phyloP scores from a whole-genome alignment of 2,888 invertebrate genomes.

The Schizotus pectinicornis region DNA sequence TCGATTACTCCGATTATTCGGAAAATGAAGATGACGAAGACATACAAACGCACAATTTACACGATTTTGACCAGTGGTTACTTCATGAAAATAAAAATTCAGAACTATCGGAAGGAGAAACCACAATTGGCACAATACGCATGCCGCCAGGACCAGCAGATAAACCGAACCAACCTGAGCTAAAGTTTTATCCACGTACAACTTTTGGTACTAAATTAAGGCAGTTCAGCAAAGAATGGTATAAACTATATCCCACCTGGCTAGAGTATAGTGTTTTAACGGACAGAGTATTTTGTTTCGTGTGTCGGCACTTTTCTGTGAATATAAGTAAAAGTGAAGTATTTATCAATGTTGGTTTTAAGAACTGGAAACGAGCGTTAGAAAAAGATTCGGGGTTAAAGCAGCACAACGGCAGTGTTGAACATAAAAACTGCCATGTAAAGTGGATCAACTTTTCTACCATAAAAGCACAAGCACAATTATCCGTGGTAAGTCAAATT shows the following conservation, averaged over 20 bases:
- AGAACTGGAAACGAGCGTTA: conserved; percentile 9
- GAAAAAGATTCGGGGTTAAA: conserved; percentile 2
- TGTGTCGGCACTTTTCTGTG: too few species aligned
- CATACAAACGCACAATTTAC: not conserved
- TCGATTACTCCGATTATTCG: too few species aligned
- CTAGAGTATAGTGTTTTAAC: not conserved
- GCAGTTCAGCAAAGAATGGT: too few species aligned
- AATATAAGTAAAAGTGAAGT: not conserved
- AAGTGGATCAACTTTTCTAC: not conserved
- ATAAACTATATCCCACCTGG: too few species aligned
- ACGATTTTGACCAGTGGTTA: not conserved
- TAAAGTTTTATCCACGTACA: conserved; percentile 1
- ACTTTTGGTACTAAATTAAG: not conserved
- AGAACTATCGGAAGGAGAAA: not conserved
- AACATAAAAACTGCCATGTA: conserved; percentile 4
- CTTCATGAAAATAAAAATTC: not conserved
- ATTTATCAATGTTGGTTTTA: conserved; percentile 4
- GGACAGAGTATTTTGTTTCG: not conserved
- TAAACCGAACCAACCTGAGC: not conserved
- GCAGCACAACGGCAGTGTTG: conserved; percentile 4
- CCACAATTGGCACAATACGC: not conserved
- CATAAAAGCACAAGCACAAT: too few species aligned
- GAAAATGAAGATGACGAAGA: too few species aligned
- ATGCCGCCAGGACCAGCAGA: conserved; percentile 8
- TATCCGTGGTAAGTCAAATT: conserved; percentile 2